A percentile compares a stretch with the other conserved stretches of the same genome.
These are phyloP conservation scores for Hyposoter didymator DNA, from an alignment of 2,888 invertebrate genomes.

Conservation along the genomic window DNA sequence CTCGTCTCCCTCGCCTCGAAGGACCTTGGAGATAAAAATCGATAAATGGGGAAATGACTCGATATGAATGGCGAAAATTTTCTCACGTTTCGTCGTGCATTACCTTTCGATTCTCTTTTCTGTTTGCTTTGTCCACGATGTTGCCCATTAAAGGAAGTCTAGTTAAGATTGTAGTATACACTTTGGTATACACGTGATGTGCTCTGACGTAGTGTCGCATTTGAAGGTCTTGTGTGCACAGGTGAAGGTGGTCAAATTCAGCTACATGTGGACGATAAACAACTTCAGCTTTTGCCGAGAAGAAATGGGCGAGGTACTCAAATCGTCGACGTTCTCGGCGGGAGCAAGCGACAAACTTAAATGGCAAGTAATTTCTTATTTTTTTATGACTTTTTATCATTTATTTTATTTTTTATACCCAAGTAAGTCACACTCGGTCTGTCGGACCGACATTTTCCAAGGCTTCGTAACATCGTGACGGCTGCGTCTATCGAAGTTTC, in stretches of 20 bases:
- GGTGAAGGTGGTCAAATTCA: slow-evolving; percentile 99
- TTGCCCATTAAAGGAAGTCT: slow-evolving; percentile 38
- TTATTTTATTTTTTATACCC: neutral
- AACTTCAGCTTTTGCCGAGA: slow-evolving; percentile 99
- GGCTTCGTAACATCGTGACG: too few species aligned
- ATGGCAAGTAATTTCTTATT: slow-evolving; percentile 88
- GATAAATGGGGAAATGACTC: neutral
- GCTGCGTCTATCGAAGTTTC: too few species aligned
- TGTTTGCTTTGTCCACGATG: slow-evolving; percentile 17
- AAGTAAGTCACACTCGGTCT: neutral
- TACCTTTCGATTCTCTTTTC: slow-evolving; percentile 24
- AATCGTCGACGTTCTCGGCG: slow-evolving; percentile 99
- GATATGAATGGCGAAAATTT: neutral
- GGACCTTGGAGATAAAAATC: neutral
- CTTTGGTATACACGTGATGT: slow-evolving; percentile 72
- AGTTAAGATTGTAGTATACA: slow-evolving; percentile 60
- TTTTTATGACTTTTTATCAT: neutral
- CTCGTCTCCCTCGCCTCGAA: neutral
- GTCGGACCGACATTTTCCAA: neutral
- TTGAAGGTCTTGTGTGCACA: slow-evolving; percentile 85
- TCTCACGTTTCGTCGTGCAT: slow-evolving; percentile 22
- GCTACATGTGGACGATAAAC: slow-evolving; percentile 99
- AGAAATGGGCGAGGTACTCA: slow-evolving; percentile 99
- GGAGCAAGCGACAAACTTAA: slow-evolving; percentile 99
- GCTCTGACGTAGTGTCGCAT: slow-evolving; percentile 80